Percentiles rank a stretch among this genome's conserved stretches.
phyloP scores from a whole-genome alignment of 1,140 invertebrate species.

The Homalodisca vitripennis region DNA sequence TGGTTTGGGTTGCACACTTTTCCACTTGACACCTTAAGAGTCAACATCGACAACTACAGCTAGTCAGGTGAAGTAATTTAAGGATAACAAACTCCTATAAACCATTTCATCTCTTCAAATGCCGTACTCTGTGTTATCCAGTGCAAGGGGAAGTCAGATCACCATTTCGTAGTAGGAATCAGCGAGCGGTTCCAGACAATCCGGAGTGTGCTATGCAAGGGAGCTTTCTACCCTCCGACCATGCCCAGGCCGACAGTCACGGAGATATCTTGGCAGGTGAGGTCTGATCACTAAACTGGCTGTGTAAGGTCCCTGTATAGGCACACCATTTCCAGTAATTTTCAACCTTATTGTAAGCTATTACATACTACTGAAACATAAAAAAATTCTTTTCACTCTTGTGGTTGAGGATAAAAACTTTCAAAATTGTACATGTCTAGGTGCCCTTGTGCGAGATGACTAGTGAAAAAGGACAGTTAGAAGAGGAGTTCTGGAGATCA shows the following conservation, averaged over 20 bases:
- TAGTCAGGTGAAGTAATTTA: too few relatives aligned
- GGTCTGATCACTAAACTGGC: background rate
- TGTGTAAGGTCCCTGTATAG: too few relatives aligned
- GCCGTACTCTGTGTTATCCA: constrained; percentile 45
- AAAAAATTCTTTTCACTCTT: constrained; percentile 48
- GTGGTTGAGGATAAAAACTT: too few relatives aligned
- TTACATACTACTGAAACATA: background rate
- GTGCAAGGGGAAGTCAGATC: constrained; percentile 70
- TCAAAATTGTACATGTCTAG: too few relatives aligned
- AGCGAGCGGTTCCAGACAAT: constrained; percentile 74
- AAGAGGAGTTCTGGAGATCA: constrained; percentile 70
- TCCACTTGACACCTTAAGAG: too few relatives aligned
- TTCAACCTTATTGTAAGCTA: too few relatives aligned
- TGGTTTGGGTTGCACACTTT: too few relatives aligned
- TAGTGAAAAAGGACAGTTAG: constrained; percentile 77
- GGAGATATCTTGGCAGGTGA: constrained; percentile 64
- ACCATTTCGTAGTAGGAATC: constrained; percentile 77
- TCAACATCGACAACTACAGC: too few relatives aligned
- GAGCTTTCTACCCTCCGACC: constrained; percentile 80
- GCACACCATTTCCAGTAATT: too few relatives aligned
- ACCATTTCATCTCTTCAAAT: too few relatives aligned
- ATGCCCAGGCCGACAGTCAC: constrained; percentile 78
- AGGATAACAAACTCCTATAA: too few relatives aligned
- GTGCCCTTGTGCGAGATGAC: constrained; percentile 79
- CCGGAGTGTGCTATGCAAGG: constrained; percentile 83